phyloP scores from a whole-genome alignment of 2,888 invertebrate genomes.

The Bellardia bayeri region DNA sequence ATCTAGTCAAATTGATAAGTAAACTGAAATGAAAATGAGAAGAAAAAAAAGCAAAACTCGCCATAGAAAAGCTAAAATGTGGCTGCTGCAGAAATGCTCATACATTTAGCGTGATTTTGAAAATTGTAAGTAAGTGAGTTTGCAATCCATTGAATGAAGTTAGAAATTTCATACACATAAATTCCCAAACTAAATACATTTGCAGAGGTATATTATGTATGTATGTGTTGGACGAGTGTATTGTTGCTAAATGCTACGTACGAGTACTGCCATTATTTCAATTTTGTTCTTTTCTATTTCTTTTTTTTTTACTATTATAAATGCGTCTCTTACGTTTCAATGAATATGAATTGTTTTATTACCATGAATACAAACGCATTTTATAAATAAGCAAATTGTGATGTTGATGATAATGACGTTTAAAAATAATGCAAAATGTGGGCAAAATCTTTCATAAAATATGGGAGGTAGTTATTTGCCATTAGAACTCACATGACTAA shows the following conservation, averaged over 20 bases:
- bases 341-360: conserved; percentile 73
- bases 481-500: conserved; percentile 61
- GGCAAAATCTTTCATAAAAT: not conserved
- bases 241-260: no score
- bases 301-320: conserved; percentile 52
- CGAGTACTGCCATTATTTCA: conserved; percentile 5
- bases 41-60: not conserved
- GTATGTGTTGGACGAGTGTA: not conserved
- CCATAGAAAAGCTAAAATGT: conserved; percentile 28
- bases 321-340: conserved; percentile 71
- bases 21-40: conserved; percentile 40
- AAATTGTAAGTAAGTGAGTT: conserved; percentile 22
- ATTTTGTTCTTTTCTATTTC: conserved; percentile 19
- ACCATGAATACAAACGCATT: conserved; percentile 61
- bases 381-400: conserved; percentile 32
- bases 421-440: conserved; percentile 35
- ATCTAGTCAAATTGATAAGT: conserved; percentile 51
- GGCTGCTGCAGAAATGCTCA: conserved; percentile 7
- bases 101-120: conserved; percentile 30
- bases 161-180: conserved; percentile 7
- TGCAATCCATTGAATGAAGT: conserved; percentile 37
- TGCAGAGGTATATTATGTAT: not conserved
- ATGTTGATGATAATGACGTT: conserved; percentile 40
- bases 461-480: not conserved
- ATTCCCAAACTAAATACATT: not conserved